Evolutionary conservation across 2,113 vertebrate species (phyloP), one percentile per base, ranked within the genome.

Genomic region (Polypterus senegalus): DNA sequence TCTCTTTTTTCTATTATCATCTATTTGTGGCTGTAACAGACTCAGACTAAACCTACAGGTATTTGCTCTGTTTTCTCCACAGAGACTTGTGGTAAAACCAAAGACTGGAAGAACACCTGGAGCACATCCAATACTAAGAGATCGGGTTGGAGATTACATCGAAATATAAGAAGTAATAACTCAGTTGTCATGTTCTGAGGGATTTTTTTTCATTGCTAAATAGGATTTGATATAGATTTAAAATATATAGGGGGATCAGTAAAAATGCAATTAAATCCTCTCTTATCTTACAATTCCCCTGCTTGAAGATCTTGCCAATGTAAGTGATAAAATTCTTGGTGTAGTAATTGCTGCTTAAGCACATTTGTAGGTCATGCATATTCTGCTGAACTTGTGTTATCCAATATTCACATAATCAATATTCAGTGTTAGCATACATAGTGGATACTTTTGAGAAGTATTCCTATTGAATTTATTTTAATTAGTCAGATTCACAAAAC

Each of bases 331-430:
- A 57, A 57, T 57, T 62, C 60, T 46, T 49, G n/a, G 60, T 47
- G 54, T 49, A 56, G 53, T 49, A 64, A 62, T 58, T 69, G 4
- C 47, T 73, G 6, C 8, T 71, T 74, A 67, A 67, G 3, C 59
- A 70, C 48, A 60, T 70, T 61, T 69, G 49, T 65, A 66, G 59
- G 54, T 69, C 58, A 68, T 58, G 52, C 4, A 45, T 65, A 63
- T n/a, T 69, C 47, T 74, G 54, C 52, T 76, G 62, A 76, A 67
- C 47, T 64, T 60, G 4, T 61, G 63, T 67, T 74, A 70, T 59
- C 43, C 56, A 66, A 58, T 69, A 73, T 62, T 75, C 56, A 69
- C 4, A 59, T 56, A 71, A 71, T 77, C 69, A 58, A 59, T 68
- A 67, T 3, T 46, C 7, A 73, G 55, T 60, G 58, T 62, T 57